phyloP scores from a whole-genome alignment of 2,797 vertebrate species.

The Tragelaphus oryx region DNA sequence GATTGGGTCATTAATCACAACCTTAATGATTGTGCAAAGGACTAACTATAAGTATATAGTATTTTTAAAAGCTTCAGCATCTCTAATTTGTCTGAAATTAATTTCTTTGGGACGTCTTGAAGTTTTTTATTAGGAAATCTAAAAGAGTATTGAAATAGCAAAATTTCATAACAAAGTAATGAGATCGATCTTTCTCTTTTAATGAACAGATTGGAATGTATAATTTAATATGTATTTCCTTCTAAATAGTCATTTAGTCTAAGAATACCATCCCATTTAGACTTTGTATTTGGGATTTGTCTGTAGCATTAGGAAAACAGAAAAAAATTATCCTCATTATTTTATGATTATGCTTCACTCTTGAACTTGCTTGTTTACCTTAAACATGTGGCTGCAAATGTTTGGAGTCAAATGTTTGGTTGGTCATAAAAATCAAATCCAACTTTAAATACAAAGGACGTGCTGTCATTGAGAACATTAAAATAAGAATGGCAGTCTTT shows the following conservation, averaged over 20 bases:
- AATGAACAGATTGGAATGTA: not conserved
- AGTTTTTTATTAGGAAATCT: not conserved
- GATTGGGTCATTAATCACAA: not conserved
- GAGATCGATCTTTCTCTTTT: not conserved
- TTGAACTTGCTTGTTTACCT: not conserved
- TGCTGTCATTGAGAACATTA: not conserved
- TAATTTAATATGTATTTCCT: constrained; percentile 2
- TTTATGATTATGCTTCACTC: not conserved
- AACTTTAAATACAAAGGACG: not conserved
- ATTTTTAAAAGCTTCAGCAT: constrained; percentile 12
- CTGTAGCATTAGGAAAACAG: not conserved
- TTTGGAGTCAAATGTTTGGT: not conserved
- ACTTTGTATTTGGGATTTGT: constrained; percentile 3
- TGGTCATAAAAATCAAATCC: constrained; percentile 26
- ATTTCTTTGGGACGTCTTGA: constrained; percentile 1
- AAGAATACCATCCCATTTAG: not conserved
- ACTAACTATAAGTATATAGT: not conserved
- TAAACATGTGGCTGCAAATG: not conserved
- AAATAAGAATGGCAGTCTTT: not conserved
- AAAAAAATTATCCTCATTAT: not conserved
- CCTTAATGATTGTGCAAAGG: constrained; percentile 2
- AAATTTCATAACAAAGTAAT: constrained; percentile 24
- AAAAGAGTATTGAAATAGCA: not conserved
- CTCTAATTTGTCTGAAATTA: constrained; percentile 41
- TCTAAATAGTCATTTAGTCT: constrained; percentile 19